Evolutionary conservation across 2,888 invertebrate species (phyloP).

Genomic region (Chirona hameri): DNA sequence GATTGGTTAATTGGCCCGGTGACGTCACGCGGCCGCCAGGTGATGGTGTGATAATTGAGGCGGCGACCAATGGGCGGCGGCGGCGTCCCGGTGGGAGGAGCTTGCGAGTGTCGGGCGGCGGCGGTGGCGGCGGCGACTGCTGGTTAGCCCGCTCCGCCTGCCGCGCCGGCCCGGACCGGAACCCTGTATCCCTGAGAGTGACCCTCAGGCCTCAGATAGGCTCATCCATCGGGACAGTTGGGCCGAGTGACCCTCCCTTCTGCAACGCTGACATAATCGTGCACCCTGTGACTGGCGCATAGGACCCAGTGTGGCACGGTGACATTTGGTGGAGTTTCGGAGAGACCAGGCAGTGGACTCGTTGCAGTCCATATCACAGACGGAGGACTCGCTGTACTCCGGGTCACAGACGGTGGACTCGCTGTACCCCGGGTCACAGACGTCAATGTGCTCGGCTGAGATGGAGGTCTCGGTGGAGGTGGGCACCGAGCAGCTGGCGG

Average conservation of each 20-base stretch:
- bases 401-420: neutral
- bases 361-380: neutral
- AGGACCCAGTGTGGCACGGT: neutral
- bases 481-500: neutral
- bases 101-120: neutral
- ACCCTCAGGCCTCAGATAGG: too few relatives aligned
- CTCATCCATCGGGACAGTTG: neutral
- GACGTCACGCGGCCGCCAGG: neutral
- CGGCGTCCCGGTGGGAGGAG: neutral
- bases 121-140: neutral
- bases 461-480: neutral
- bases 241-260: neutral
- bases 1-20: conserved; percentile 7
- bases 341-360: neutral
- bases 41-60: conserved; percentile 22
- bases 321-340: neutral
- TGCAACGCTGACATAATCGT: neutral
- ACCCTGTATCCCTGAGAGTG: too few relatives aligned
- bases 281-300: neutral
- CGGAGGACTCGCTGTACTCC: neutral
- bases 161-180: neutral
- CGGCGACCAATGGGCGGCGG: neutral
- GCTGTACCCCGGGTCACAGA: too few relatives aligned
- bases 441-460: neutral
- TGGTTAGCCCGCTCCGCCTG: neutral